Evolutionary conservation across 2,113 vertebrate genomes (phyloP).

Genomic region (Urocynchramus pylzowi): DNA sequence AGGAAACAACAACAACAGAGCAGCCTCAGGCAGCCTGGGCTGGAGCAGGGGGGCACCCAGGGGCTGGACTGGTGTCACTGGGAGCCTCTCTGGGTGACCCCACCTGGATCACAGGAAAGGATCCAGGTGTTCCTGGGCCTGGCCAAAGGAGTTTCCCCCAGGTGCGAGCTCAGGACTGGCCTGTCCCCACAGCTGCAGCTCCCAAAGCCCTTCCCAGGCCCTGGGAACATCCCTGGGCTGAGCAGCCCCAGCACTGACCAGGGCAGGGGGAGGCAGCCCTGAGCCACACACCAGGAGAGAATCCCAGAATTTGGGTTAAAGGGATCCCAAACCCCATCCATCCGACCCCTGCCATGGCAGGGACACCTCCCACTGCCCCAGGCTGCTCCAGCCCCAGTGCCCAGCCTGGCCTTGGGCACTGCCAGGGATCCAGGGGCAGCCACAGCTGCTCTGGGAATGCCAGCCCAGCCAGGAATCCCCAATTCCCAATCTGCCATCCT

Average conservation of each 20-base stretch:
- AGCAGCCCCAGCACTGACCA: not conserved
- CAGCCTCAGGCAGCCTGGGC: not conserved
- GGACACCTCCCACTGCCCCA: not conserved
- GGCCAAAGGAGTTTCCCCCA: too few species aligned
- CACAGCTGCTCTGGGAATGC: not conserved
- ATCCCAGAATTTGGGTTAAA: not conserved
- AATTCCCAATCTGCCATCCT: not conserved
- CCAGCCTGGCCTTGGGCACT: not conserved
- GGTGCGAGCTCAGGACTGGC: not conserved
- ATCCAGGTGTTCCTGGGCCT: too few species aligned
- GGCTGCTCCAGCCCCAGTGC: not conserved
- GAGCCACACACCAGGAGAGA: not conserved
- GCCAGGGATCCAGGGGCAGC: not conserved
- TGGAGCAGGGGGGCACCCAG: rapidly evolving
- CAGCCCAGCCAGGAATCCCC: not conserved
- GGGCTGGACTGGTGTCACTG: rapidly evolving
- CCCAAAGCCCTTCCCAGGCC: not conserved
- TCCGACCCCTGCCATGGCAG: not conserved
- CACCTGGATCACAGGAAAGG: rapidly evolving
- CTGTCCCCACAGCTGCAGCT: not conserved
- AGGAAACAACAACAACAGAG: not conserved
- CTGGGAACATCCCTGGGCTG: not conserved
- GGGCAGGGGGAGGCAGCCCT: not conserved
- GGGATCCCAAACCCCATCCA: not conserved
- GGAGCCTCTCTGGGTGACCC: too few species aligned